phyloP scores from a whole-genome alignment of 2,888 invertebrate genomes.

The Gymnoscelis rufifasciata region DNA sequence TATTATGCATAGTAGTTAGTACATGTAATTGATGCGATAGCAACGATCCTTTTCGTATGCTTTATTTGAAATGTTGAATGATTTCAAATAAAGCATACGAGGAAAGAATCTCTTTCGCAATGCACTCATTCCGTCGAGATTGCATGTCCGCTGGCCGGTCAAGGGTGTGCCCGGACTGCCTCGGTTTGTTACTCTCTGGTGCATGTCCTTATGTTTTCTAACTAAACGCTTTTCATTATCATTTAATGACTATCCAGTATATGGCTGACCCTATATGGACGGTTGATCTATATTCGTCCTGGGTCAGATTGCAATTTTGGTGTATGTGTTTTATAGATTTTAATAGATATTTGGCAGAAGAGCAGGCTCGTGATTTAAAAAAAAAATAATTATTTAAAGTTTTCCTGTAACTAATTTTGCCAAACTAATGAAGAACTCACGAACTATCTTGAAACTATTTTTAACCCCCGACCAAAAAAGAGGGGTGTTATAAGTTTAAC shows the following conservation, averaged over 20 bases:
- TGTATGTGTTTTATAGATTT: background rate
- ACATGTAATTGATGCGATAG: too few relatives aligned
- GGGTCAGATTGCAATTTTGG: background rate
- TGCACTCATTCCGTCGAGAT: background rate
- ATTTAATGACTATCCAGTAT: slow-evolving; percentile 6
- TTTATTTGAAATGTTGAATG: too few relatives aligned
- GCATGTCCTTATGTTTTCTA: slow-evolving; percentile 15
- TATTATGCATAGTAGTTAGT: too few relatives aligned
- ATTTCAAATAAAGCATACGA: too few relatives aligned
- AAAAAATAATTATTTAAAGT: too few relatives aligned
- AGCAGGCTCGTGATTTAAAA: too few relatives aligned
- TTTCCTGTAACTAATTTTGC: too few relatives aligned
- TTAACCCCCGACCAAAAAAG: too few relatives aligned
- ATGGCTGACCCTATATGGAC: slow-evolving; percentile 1
- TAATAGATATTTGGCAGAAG: background rate
- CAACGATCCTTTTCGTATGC: too few relatives aligned
- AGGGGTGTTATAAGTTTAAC: too few relatives aligned
- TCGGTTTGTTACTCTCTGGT: slow-evolving; percentile 15
- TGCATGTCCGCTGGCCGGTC: slow-evolving; percentile 14
- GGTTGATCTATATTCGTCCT: background rate
- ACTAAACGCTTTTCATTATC: slow-evolving; percentile 8
- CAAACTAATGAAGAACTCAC: too few relatives aligned
- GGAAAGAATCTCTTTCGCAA: slow-evolving; percentile 2
- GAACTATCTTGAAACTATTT: too few relatives aligned
- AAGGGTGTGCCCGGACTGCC: slow-evolving; percentile 19